Evolutionary conservation across 2,888 invertebrate species (phyloP), one percentile per base, ranked within the genome.

Genomic region (Eupithecia abbreviata): DNA sequence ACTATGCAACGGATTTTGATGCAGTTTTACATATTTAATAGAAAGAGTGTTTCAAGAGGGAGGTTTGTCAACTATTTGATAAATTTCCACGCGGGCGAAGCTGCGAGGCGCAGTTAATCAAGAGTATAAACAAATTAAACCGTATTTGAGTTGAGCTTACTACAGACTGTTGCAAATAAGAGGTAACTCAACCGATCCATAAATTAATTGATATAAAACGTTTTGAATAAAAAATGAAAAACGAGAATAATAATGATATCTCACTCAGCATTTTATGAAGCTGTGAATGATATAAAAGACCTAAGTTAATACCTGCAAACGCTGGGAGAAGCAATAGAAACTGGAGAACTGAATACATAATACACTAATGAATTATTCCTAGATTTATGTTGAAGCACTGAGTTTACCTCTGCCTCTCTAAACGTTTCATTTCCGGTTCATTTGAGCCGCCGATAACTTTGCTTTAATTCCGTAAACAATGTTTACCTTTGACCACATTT

Each of bases 381-480:
- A 78, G 79, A 82, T 82, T 82, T 77, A 84, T 82, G 79, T 75
- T 80, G 78, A 84, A 75, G 73, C 77, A 78, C 83, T 76, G 79
- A 78, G 79, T 80, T 80, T 79, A 49, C 10, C 18, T 66, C 15
- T 66, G 55, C 66, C 18, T 47, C 69, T 69, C 30, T 68, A 81
- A 81, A 82, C 76, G 81, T 75, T 82, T 83, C 77, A 85, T 83
- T 82, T 84, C 83, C 79, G 77, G 74, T 83, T 74, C 45, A 84
- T 85, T 85, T 83, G 81, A 86, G 80, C 81, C 81, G 79, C 77
- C 82, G 82, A 84, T 84, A 82, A 85, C 83, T 82, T 78, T 67
- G 69, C 78, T 77, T 80, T 81, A 82, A 80, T 81, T 79, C 80
- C 81, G 79, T 75, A 76, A 77, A 71, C 73, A 74, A 73, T 72